Conservation (phyloP, 2,113 vertebrate species). For the Oceanites oceanicus region DNA sequence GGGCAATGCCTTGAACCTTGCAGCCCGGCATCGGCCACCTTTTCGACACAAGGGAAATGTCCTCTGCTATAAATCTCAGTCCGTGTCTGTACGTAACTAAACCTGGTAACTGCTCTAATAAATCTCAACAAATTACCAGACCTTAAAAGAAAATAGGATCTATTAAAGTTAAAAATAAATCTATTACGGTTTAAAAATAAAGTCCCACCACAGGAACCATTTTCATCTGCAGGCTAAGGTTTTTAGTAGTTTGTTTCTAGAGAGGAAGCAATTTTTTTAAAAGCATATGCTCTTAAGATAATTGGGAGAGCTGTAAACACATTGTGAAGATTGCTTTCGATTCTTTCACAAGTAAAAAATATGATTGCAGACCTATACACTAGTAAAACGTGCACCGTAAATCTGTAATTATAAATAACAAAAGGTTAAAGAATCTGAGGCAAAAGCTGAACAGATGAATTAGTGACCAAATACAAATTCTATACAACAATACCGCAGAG, state of each 20-base stretch:
- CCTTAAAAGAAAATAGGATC: not conserved
- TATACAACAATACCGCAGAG: not conserved
- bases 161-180: not conserved
- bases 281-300: not conserved
- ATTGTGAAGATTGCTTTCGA: not conserved
- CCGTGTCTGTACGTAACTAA: not conserved
- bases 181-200: not conserved
- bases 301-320: not conserved
- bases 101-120: not conserved
- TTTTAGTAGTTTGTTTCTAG: not conserved
- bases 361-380: not conserved
- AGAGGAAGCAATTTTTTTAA: not conserved
- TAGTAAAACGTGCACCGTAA: not conserved
- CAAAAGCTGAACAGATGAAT: not conserved
- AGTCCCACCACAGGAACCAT: rapidly evolving
- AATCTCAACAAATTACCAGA: not conserved
- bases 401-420: not conserved
- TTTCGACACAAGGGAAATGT: not conserved
- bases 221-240: not conserved
- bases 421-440: not conserved
- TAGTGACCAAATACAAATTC: not conserved
- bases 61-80: constrained; percentile 25
- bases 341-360: not conserved
- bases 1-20: not conserved
- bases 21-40: rapidly evolving